These are phyloP conservation scores for Zoanthus sociatus DNA, from an alignment of 92 coral and sea anemone genomes.

Conservation along the genomic window DNA sequence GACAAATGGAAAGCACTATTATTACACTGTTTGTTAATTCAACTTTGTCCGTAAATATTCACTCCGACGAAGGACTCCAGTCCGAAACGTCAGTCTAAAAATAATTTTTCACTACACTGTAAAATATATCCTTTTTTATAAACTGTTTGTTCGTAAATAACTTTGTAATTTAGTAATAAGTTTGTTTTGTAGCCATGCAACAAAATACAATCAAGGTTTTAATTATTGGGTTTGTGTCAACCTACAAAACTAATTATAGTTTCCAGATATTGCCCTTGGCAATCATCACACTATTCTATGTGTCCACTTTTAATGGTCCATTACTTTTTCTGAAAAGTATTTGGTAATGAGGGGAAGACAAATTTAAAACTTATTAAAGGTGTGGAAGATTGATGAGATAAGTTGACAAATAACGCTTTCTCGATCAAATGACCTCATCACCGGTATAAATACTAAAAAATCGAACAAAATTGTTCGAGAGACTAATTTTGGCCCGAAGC, in stretches of 20 bases:
- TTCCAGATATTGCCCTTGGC: slow-evolving; percentile 31
- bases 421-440: slow-evolving; percentile 18
- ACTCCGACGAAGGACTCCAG: too few species aligned
- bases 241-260: not conserved
- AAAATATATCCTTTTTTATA: too few species aligned
- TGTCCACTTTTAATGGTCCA: slow-evolving; percentile 11
- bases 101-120: too few species aligned
- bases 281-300: not conserved
- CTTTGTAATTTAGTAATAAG: too few species aligned
- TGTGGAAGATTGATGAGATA: slow-evolving; percentile 34
- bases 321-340: not conserved
- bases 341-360: not conserved
- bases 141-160: too few species aligned
- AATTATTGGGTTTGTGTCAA: not conserved
- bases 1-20: too few species aligned
- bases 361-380: not conserved
- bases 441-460: not conserved
- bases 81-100: too few species aligned
- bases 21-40: too few species aligned
- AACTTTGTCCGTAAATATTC: too few species aligned
- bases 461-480: not conserved
- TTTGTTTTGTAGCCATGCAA: too few species aligned
- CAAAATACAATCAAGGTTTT: not conserved
- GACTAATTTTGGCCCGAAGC: not conserved
- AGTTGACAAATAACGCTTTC: slow-evolving; percentile 8